These are phyloP conservation scores for Bubo bubo DNA, from an alignment of 2,113 vertebrate genomes.

Conservation along the genomic window DNA sequence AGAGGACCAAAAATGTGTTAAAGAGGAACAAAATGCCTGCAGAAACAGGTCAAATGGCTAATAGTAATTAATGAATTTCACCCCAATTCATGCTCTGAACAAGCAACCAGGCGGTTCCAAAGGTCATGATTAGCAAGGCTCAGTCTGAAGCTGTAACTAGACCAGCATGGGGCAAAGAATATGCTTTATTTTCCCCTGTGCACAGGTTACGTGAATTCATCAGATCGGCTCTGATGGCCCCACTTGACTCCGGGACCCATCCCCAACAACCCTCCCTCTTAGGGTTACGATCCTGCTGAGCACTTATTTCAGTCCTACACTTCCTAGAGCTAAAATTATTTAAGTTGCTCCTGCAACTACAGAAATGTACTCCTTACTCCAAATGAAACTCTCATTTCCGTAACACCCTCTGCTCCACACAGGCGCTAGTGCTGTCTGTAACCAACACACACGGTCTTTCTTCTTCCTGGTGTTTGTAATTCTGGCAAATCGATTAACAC, in stretches of 20 bases:
- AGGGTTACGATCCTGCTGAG: rapidly evolving
- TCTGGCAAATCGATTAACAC: background rate
- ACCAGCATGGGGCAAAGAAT: rapidly evolving
- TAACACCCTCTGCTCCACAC: background rate
- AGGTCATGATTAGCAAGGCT: background rate
- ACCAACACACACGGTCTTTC: rapidly evolving
- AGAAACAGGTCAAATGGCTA: too few species aligned
- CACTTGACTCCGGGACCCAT: background rate
- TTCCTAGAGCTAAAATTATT: background rate
- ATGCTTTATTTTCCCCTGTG: background rate
- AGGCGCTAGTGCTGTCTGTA: background rate
- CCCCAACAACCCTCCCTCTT: background rate
- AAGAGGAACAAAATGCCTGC: background rate
- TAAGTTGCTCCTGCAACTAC: background rate
- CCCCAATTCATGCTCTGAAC: background rate
- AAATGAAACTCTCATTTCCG: rapidly evolving
- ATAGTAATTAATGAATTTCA: background rate
- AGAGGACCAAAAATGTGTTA: background rate
- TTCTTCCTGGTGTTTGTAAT: background rate
- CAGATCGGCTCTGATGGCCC: rapidly evolving
- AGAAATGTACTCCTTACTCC: background rate
- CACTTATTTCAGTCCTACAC: background rate
- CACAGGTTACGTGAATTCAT: background rate
- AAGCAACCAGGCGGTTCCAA: background rate
- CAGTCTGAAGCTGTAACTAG: background rate